Conservation (phyloP, 1,140 invertebrate genomes). For the Manduca sexta region DNA sequence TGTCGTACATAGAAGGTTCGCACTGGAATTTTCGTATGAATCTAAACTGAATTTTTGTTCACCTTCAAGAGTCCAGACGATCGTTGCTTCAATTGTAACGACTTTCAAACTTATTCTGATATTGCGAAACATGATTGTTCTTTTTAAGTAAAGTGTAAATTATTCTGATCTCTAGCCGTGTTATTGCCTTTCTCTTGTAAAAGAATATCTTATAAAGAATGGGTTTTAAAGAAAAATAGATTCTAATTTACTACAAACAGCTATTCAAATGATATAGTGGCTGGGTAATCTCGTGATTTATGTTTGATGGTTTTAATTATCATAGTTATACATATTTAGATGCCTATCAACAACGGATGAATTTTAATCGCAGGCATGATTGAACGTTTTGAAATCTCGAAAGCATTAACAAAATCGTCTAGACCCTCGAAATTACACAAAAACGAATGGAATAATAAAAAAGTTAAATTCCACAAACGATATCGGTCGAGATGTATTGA, state of each 20-base stretch:
- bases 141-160: slow-evolving; percentile 5
- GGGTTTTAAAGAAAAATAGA: no score
- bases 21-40: slow-evolving; percentile 36
- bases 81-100: slow-evolving; percentile 25
- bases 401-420: slow-evolving; percentile 27
- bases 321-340: no score
- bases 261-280: no score
- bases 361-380: background rate
- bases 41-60: slow-evolving; percentile 37
- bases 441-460: slow-evolving; percentile 63
- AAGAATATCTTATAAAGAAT: no score
- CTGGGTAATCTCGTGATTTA: no score
- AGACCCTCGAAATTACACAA: slow-evolving; percentile 60
- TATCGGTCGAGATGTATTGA: slow-evolving; percentile 63
- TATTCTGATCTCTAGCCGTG: background rate
- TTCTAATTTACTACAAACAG: no score
- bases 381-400: background rate
- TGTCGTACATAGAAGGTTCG: slow-evolving; percentile 29
- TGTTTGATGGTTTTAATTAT: no score
- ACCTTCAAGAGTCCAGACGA: slow-evolving; percentile 48
- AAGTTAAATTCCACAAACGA: slow-evolving; percentile 64
- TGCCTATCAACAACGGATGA: background rate
- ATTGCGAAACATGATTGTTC: slow-evolving; percentile 13
- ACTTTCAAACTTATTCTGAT: slow-evolving; percentile 33
- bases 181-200: no score